Base-by-base conservation (phyloP, 2,888 invertebrate genomes). In the Euplexia lucipara region DNA sequence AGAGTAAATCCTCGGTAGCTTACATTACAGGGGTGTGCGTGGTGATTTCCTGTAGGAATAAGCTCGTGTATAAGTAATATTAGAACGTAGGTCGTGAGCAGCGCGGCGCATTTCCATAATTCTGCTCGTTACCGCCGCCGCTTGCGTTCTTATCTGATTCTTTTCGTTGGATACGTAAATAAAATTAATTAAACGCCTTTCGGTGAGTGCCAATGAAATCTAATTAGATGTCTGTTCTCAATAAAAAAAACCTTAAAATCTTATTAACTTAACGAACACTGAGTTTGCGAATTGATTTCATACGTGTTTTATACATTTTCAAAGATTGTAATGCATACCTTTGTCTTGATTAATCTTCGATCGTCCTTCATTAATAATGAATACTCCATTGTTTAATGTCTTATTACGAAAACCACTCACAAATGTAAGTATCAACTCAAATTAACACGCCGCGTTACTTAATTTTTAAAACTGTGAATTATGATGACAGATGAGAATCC, bases 21-120 rank as follows among this genome's bases (percentile, higher is more conserved):
- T 74, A 81, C 72, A 80, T 80, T 75, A 79, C 73, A 75, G 73
- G 79, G 78, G 70, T 82, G 79, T 82, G 80, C 76, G 84, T 79
- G 70, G 81, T 84, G 87, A 87, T 88, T 86, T 86, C 81, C 82
- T 84, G 76, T 77, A 79, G 81, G 79, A 85, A 88, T 87, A 86
- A 85, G 81, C 83, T 84, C 66, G 78, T 81, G 83, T 84, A 88
- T 89, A 88, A 88, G 90, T 86, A 85, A 84, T 85, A 85, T 75
- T 60, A 70, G 68, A 70, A 68, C 73, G 78, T 75, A 68, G 79
- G 57, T 60, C 68, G 70, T 70, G 79, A 79, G 75, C 71, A 79
- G 74, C 80, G 79, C 75, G 62, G 64, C 84, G 77, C 86, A 92
- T 93, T 93, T 89, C 89, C 93, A 92, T 93, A 93, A 93, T 92